Percentiles rank a stretch among this genome's conserved stretches.
These are phyloP conservation scores for Mystacornis crossleyi DNA, from an alignment of 2,113 vertebrate genomes.

Conservation along the genomic window DNA sequence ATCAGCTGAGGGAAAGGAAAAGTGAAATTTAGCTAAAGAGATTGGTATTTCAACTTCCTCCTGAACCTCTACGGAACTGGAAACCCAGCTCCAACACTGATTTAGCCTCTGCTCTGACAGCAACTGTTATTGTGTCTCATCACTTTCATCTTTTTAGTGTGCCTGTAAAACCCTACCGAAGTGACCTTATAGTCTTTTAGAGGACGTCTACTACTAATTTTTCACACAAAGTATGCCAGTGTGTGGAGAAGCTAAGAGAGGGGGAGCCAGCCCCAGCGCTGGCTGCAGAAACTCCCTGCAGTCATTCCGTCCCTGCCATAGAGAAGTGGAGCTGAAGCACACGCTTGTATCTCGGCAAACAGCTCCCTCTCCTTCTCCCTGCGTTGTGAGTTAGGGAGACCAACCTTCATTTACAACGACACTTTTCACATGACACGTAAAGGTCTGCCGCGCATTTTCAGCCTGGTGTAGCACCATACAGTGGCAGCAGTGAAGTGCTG, in stretches of 20 bases:
- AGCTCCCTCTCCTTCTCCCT: background rate
- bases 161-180: too few relatives aligned
- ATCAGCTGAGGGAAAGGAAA: too few relatives aligned
- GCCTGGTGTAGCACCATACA: background rate
- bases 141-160: too few relatives aligned
- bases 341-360: fast-evolving
- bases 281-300: fast-evolving
- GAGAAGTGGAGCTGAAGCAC: background rate
- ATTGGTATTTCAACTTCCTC: too few relatives aligned
- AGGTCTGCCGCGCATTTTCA: background rate
- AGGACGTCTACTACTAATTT: background rate
- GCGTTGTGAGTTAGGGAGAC: fast-evolving
- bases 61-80: too few relatives aligned
- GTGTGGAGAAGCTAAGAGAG: background rate
- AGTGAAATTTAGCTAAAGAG: too few relatives aligned
- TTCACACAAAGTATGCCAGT: fast-evolving
- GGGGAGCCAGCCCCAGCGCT: fast-evolving
- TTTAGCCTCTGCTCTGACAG: too few relatives aligned
- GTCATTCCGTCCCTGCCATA: fast-evolving
- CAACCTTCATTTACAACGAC: fast-evolving
- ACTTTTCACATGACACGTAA: fast-evolving
- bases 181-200: too few relatives aligned
- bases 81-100: too few relatives aligned
- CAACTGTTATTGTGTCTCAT: too few relatives aligned
- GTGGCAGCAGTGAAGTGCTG: background rate